These are phyloP conservation scores for Cyprinodon diabolis DNA, from an alignment of 2,797 vertebrate species.

Conservation along the genomic window DNA sequence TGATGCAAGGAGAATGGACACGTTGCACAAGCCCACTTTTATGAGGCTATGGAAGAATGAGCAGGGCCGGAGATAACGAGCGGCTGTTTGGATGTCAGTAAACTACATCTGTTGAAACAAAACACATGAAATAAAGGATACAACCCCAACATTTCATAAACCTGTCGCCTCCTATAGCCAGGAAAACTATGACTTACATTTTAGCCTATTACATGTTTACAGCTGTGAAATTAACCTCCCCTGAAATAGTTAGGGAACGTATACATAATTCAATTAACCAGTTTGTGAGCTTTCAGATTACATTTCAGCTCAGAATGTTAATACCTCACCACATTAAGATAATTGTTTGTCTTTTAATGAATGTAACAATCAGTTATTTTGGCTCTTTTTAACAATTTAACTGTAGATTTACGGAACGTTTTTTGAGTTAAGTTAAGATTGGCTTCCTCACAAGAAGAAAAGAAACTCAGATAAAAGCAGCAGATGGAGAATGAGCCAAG, in stretches of 20 bases:
- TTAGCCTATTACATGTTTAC: conserved; percentile 19
- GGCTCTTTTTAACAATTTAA: neutral
- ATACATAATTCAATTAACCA: neutral
- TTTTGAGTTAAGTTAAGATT: too few species aligned
- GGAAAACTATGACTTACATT: conserved; percentile 12
- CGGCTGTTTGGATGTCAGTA: conserved; percentile 16
- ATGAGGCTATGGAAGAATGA: conserved; percentile 35
- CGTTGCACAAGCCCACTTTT: conserved; percentile 29
- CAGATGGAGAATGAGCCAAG: neutral
- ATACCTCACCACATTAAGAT: neutral
- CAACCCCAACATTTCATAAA: conserved; percentile 28
- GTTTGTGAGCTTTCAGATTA: neutral
- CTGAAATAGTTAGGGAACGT: neutral
- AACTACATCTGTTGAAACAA: conserved; percentile 38
- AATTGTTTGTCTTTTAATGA: neutral
- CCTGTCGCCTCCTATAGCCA: conserved; percentile 17
- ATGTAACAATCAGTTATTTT: neutral
- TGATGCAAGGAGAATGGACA: conserved; percentile 13
- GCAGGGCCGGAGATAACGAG: conserved; percentile 17
- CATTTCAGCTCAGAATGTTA: neutral
- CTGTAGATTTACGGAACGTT: neutral
- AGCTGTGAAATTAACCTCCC: conserved; percentile 17
- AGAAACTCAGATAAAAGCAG: neutral
- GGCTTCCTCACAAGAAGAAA: neutral
- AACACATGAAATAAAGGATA: conserved; percentile 30